Evolutionary conservation across 2,113 vertebrate species (phyloP).

Genomic region (Proterorhinus semilunaris): DNA sequence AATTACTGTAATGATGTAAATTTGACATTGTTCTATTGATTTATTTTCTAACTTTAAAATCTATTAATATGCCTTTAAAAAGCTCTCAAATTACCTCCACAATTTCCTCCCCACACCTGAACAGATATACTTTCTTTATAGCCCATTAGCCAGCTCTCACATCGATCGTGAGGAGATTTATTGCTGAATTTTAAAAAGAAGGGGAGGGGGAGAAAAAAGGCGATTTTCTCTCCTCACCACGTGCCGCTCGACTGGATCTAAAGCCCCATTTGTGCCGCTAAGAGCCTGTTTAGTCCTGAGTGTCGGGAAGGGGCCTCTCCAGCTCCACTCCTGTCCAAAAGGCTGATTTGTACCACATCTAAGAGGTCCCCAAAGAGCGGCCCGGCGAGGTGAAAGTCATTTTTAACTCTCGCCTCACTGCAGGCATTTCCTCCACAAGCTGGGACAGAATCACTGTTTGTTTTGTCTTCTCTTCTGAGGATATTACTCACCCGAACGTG

Average conservation of each 20-base stretch:
- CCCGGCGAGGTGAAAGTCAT: constrained; percentile 39
- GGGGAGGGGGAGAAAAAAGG: constrained; percentile 1
- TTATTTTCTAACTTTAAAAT: neutral
- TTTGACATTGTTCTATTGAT: neutral
- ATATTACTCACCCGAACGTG: constrained; percentile 47
- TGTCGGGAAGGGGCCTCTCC: constrained; percentile 41
- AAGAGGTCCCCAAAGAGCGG: constrained; percentile 66
- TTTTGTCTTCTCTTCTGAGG: constrained; percentile 63
- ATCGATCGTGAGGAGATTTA: constrained; percentile 1
- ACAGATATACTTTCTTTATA: neutral
- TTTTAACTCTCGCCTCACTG: constrained; percentile 59
- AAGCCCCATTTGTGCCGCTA: constrained; percentile 34
- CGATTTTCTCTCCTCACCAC: neutral
- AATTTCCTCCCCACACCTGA: neutral
- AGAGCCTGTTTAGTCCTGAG: constrained; percentile 39
- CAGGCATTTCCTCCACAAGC: constrained; percentile 74
- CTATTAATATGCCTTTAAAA: neutral
- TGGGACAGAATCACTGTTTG: constrained; percentile 64
- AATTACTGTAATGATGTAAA: neutral
- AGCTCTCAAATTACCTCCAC: neutral
- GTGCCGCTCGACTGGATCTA: constrained; percentile 3
- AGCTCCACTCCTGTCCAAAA: constrained; percentile 43
- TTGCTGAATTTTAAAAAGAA: too few species aligned
- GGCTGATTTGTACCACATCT: constrained; percentile 54
- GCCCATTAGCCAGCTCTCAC: neutral